Evolutionary conservation across 2,113 vertebrate genomes (phyloP), one percentile per base, ranked within the genome.

Genomic region (Eulemur rufifrons): DNA sequence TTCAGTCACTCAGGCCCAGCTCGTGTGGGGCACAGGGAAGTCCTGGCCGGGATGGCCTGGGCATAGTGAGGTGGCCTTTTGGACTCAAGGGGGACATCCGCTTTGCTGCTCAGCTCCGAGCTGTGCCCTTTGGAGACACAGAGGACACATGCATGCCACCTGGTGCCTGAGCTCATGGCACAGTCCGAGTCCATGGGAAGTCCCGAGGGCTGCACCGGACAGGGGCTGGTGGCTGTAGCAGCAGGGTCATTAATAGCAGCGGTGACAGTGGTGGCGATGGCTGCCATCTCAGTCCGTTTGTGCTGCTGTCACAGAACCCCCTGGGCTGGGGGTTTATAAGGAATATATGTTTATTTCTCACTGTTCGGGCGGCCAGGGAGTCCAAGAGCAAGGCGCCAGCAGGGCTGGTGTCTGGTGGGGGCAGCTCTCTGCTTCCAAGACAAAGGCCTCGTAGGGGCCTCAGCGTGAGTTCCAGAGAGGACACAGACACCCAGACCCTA

Each of bases 61-160:
- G 21, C 18, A 3, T 21, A 23, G 11, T 2, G 17, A 59, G 56
- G 23, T 0, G 0, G 11, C 50, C 54, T 42, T 21, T 77, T 14
- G 27, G 23, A 52, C 29, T 29, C n/a, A 32, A 37, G 21, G 76
- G n/a, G 20, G 8, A 6, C 3, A 12, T 39, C n/a, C 1, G 2
- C 50, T 54, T 11, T 66, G 90, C 59, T 76, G 66, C 52, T 85
- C 32, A 12, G 21, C 73, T 47, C 59, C 21, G 89, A 81, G 89
- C 15, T 13, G n/a, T 11, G 1, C 56, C 59, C 20, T 0, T 0
- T 4, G 59, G 73, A 56, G 54, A 21, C 54, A 56, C 2, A 7
- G 54, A 42, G 63, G 47, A 68, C 74, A 20, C 21, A 27, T 12
- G 25, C 6, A 2, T 7, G 20, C 39, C 45, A 2, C 32, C 47